Evolutionary conservation across 2,888 invertebrate genomes (phyloP), one percentile per base, ranked within the genome.

Genomic region (Brachycybe producta): DNA sequence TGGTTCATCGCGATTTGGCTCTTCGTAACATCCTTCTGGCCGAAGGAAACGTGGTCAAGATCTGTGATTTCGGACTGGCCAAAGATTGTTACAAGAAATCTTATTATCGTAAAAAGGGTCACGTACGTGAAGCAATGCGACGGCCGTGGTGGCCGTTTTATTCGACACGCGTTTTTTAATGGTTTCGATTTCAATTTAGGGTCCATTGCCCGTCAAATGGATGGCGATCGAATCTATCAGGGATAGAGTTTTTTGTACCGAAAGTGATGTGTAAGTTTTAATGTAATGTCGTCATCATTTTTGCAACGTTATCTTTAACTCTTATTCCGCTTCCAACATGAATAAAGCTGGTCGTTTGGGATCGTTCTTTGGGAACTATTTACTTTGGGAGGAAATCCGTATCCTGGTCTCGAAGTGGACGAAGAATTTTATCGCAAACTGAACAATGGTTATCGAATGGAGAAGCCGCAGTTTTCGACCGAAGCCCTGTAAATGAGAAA

Each of bases 171-270:
- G 11, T 32, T 7, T 32, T 19, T 43, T 41, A 42, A 13, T 15
- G n/a, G 17, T 26, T 26, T 48, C n/a, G 23, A 24, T 48, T 27
- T 46, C 34, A 49, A 19, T 43, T 26, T 66, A 80, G 79, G 80
- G 82, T 39, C 82, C 80, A 0, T 69, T 94, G 7, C 94, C 94
- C 19, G 79, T 94, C n/a, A 95, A 92, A 67, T 95, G 94, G 95
- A 78, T 95, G 75, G 90, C 94, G 0, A 75, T 94, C 51, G 94
- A 95, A 67, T 90, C 91, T 1, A 82, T 95, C 57, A 78, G 82
- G 48, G 91, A 92, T 69, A 75, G 84, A n/a, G n/a, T 90, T 32
- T 95, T 92, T 65, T 91, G 92, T 1, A 88, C 87, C 0, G 88
- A 91, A 62, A 92, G 91, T 0, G 94, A 95, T 65, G 83, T 92